A percentile compares a stretch with the other conserved stretches of the same genome.
Evolutionary conservation across 1,140 invertebrate species (phyloP).

Genomic region (Drosophila leontia): DNA sequence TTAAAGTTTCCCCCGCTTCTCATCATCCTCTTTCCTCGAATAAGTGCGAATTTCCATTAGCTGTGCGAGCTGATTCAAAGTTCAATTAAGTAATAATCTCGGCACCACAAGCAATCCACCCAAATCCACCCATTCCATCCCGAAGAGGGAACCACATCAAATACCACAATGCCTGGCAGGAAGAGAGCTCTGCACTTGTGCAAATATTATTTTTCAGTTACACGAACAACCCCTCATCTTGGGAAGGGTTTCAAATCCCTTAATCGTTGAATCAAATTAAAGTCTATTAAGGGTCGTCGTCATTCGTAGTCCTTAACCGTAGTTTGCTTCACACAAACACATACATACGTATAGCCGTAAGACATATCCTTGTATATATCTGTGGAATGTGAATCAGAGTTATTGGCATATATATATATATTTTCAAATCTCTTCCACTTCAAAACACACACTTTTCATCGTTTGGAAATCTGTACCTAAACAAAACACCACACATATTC

Average conservation of each 20-base stretch:
- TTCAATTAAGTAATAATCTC: constrained; percentile 77
- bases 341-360: constrained; percentile 1
- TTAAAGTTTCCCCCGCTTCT: constrained; percentile 4
- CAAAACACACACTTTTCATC: constrained; percentile 10
- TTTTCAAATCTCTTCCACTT: constrained; percentile 37
- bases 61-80: constrained; percentile 50
- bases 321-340: constrained; percentile 28
- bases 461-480: constrained; percentile 28
- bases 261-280: constrained; percentile 73
- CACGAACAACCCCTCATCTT: constrained; percentile 10
- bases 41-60: constrained; percentile 70
- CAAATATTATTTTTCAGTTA: constrained; percentile 78
- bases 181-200: constrained; percentile 53
- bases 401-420: constrained; percentile 7
- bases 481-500: constrained; percentile 5
- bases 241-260: constrained; percentile 38
- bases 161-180: constrained; percentile 34
- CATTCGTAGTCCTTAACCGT: constrained; percentile 12
- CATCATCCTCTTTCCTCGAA: constrained; percentile 16
- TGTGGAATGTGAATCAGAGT: constrained; percentile 32
- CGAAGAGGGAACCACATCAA: constrained; percentile 8
- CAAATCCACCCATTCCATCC: constrained; percentile 1
- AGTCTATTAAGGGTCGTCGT: constrained; percentile 36
- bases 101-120: constrained; percentile 29
- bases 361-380: constrained; percentile 23